Conservation (phyloP, 2,888 invertebrate species). For the Orthosia gothica region DNA sequence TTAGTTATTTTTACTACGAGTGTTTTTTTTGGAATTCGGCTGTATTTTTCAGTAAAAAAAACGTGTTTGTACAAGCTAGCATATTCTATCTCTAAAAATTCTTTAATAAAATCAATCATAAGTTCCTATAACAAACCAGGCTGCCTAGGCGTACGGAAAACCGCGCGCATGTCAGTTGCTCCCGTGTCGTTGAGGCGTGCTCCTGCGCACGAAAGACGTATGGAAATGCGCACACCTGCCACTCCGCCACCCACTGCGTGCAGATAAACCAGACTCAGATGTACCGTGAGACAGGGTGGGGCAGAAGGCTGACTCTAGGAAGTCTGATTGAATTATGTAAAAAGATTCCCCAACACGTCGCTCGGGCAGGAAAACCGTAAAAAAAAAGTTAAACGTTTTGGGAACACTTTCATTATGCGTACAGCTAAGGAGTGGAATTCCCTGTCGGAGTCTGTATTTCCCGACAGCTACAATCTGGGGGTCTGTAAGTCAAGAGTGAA, state of each 20-base stretch:
- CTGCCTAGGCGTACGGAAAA: conserved; percentile 51
- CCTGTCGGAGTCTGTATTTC: no score
- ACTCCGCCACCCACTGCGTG: conserved; percentile 70
- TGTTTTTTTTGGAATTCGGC: no score
- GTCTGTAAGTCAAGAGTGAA: no score
- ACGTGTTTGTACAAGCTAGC: no score
- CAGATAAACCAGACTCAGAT: conserved; percentile 61
- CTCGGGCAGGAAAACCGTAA: no score
- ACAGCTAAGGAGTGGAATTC: no score
- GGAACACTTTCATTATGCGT: no score
- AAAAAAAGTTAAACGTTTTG: no score
- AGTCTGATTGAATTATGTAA: neutral
- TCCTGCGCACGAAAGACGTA: conserved; percentile 66
- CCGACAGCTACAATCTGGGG: no score
- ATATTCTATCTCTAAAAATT: neutral
- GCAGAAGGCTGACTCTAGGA: conserved; percentile 30
- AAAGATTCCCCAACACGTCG: no score
- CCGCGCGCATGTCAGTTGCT: conserved; percentile 12
- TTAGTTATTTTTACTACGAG: no score
- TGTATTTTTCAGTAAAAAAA: no score
- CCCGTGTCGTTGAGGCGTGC: conserved; percentile 48
- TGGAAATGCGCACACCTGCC: conserved; percentile 72
- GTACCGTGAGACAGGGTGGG: neutral
- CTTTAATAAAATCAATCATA: conserved; percentile 14
- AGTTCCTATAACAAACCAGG: conserved; percentile 24